Evolutionary conservation across 2,888 invertebrate species (phyloP).

Genomic region (Drosophila phalerata): DNA sequence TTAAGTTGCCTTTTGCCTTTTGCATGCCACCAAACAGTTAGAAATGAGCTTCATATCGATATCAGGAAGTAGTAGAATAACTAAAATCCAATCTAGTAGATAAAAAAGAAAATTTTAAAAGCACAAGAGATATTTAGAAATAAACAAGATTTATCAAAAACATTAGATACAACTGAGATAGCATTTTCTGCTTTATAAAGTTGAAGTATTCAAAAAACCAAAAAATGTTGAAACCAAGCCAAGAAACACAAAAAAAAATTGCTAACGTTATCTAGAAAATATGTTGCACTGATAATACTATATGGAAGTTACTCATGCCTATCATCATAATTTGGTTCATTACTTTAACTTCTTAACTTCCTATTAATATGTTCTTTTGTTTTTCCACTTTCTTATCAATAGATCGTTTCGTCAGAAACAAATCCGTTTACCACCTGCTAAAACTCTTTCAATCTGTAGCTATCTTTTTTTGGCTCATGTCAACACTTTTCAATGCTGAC

Average conservation of each 20-base stretch:
- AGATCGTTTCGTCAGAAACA: not conserved
- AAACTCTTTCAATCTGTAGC: constrained; percentile 8
- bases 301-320: too few species aligned
- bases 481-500: constrained; percentile 19
- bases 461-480: not conserved
- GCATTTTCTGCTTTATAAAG: too few species aligned
- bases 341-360: too few species aligned
- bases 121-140: not conserved
- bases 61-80: constrained; percentile 24
- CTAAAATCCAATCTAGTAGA: not conserved
- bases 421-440: not conserved
- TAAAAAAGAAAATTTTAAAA: not conserved
- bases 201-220: too few species aligned
- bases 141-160: not conserved
- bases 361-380: not conserved
- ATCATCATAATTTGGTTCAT: too few species aligned
- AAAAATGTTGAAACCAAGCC: too few species aligned
- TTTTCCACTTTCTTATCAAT: not conserved
- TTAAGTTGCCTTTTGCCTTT: constrained; percentile 20
- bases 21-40: constrained; percentile 46
- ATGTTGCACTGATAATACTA: too few species aligned
- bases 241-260: too few species aligned
- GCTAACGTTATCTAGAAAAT: too few species aligned
- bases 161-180: too few species aligned
- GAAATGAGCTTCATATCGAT: constrained; percentile 3